phyloP scores from a whole-genome alignment of 2,888 invertebrate species.

The Dorcus parallelipipedus region DNA sequence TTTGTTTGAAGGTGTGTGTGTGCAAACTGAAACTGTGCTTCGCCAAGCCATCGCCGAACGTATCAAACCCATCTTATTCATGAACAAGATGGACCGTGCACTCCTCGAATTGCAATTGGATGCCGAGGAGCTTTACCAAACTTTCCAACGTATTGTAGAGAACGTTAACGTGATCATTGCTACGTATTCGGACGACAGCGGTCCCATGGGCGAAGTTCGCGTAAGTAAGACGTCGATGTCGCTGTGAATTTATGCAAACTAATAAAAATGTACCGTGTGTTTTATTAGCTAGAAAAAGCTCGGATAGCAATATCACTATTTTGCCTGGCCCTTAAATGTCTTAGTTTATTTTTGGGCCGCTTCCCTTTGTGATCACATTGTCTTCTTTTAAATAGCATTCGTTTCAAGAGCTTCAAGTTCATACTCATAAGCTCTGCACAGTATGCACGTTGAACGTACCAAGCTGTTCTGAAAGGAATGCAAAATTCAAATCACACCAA shows the following conservation, averaged over 20 bases:
- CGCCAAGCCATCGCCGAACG: conserved; percentile 99
- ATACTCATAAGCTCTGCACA: too few relatives aligned
- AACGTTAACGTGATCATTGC: conserved; percentile 99
- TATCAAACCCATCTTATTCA: conserved; percentile 99
- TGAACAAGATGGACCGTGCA: conserved; percentile 99
- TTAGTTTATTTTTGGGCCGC: conserved; percentile 31
- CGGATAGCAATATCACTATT: conserved; percentile 38
- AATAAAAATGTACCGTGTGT: background rate
- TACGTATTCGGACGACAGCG: conserved; percentile 95
- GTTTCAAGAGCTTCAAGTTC: too few relatives aligned
- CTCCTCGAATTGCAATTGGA: conserved; percentile 95
- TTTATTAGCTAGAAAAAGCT: conserved; percentile 24
- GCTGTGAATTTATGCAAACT: conserved; percentile 8
- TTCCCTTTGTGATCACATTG: conserved; percentile 39
- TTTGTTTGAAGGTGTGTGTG: conserved; percentile 82
- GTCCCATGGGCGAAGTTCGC: conserved; percentile 99
- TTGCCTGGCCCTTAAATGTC: conserved; percentile 36
- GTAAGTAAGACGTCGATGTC: conserved; percentile 53
- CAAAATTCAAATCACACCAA: too few relatives aligned
- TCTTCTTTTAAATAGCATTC: too few relatives aligned
- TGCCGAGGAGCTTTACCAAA: conserved; percentile 96
- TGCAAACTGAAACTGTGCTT: conserved; percentile 99
- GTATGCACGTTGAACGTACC: too few relatives aligned
- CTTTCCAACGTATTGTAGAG: conserved; percentile 99
- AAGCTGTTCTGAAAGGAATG: too few relatives aligned